Conservation (phyloP, 92 coral and sea anemone genomes). For the Porites lobata region DNA sequence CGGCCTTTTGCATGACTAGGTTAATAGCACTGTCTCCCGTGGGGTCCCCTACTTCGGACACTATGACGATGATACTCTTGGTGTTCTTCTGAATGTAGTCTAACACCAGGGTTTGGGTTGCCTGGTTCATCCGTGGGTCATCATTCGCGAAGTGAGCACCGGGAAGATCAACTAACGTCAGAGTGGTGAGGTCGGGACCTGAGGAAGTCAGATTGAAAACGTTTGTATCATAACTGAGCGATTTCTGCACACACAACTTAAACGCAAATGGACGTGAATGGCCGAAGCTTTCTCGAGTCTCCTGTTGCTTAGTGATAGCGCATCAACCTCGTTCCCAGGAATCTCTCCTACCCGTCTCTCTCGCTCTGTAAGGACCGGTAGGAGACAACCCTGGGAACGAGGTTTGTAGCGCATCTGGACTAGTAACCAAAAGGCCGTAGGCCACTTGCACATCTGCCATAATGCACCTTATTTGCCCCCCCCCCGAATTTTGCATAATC, state of each 20-base stretch:
- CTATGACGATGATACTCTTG: constrained; percentile 79
- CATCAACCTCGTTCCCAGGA: no score
- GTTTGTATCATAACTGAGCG: no score
- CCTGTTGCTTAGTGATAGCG: no score
- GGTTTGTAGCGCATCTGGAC: no score
- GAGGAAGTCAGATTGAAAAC: neutral
- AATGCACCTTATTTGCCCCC: no score
- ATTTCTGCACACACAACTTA: no score
- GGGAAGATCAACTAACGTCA: constrained; percentile 85
- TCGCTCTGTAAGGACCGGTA: no score
- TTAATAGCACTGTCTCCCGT: constrained; percentile 90
- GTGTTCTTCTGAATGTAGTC: constrained; percentile 50
- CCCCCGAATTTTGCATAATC: no score
- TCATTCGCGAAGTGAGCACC: constrained; percentile 89
- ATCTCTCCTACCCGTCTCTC: no score
- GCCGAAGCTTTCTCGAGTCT: neutral
- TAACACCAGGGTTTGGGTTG: constrained; percentile 63
- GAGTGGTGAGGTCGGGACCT: constrained; percentile 79
- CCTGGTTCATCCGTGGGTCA: constrained; percentile 71
- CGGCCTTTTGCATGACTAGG: constrained; percentile 79
- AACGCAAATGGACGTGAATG: neutral
- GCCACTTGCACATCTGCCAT: no score
- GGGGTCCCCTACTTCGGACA: constrained; percentile 87
- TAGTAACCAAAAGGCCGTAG: no score
- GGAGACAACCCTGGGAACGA: no score